Evolutionary conservation across 2,797 vertebrate species (phyloP).

Genomic region (Hippoglossus hippoglossus): DNA sequence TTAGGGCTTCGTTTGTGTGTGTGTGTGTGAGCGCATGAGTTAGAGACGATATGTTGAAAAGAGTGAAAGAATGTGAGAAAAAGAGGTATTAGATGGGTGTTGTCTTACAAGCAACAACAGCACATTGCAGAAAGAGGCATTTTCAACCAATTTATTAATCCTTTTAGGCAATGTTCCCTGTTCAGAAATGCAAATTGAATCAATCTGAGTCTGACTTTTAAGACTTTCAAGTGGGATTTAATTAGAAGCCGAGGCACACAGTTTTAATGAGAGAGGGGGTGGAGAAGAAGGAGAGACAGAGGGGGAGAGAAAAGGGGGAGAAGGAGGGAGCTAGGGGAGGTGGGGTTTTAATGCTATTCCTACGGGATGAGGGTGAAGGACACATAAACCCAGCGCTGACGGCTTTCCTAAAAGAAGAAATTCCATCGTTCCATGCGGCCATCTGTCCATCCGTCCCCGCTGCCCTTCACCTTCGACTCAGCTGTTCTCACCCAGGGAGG

Average conservation of each 20-base stretch:
- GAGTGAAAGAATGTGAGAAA: slow-evolving; percentile 56
- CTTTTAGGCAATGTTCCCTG: slow-evolving; percentile 88
- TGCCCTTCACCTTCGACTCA: slow-evolving; percentile 72
- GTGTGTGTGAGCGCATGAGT: neutral
- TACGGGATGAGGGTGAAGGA: slow-evolving; percentile 81
- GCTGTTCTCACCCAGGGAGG: slow-evolving; percentile 57
- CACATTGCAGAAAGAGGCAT: slow-evolving; percentile 80
- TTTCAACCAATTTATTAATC: slow-evolving; percentile 88
- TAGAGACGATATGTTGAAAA: slow-evolving; percentile 48
- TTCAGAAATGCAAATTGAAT: slow-evolving; percentile 90
- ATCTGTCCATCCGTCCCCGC: slow-evolving; percentile 64
- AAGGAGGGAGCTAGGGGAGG: slow-evolving; percentile 30
- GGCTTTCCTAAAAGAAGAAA: slow-evolving; percentile 67
- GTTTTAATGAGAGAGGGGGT: slow-evolving; percentile 88
- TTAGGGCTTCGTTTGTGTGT: slow-evolving; percentile 32
- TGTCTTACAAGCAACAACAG: slow-evolving; percentile 82
- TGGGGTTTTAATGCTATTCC: slow-evolving; percentile 77
- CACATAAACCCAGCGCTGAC: slow-evolving; percentile 62
- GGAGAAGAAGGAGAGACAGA: slow-evolving; percentile 66
- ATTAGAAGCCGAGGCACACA: slow-evolving; percentile 86
- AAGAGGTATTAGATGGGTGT: slow-evolving; percentile 67
- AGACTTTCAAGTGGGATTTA: slow-evolving; percentile 90
- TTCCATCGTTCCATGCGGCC: slow-evolving; percentile 47
- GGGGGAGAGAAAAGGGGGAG: slow-evolving; percentile 49
- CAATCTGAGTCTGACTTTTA: slow-evolving; percentile 89